Percentiles rank a stretch among this genome's conserved stretches.
These are phyloP conservation scores for Thumatha senex DNA, from an alignment of 2,888 invertebrate genomes.

Conservation along the genomic window DNA sequence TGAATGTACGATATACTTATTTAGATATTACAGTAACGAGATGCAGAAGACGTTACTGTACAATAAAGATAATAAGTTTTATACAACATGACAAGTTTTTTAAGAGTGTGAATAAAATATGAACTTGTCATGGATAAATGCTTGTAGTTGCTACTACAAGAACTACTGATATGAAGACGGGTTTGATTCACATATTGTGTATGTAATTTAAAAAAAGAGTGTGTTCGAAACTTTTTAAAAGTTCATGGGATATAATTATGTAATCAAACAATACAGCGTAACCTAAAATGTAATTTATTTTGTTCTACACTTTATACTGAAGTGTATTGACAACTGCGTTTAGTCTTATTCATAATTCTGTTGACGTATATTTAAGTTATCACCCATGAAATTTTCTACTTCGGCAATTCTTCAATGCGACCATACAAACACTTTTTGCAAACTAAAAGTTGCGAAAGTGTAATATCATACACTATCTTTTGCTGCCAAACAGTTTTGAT, in stretches of 20 bases:
- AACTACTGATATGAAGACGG: conserved; percentile 2
- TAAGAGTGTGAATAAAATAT: not conserved
- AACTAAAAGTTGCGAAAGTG: not conserved
- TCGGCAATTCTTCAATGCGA: conserved; percentile 15
- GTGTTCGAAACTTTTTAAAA: conserved; percentile 3
- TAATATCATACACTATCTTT: no score
- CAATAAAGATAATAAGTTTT: no score
- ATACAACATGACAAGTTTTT: no score
- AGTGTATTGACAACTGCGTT: conserved; percentile 16
- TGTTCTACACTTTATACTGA: conserved; percentile 15
- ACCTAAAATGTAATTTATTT: conserved; percentile 26
- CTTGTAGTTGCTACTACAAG: conserved; percentile 1
- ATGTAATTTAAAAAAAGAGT: conserved; percentile 6
- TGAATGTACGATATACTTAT: conserved; percentile 1
- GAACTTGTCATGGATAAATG: conserved; percentile 2
- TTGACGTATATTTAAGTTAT: conserved; percentile 19
- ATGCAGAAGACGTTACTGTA: no score
- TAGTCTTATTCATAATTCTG: conserved; percentile 7
- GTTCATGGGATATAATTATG: not conserved
- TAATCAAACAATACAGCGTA: conserved; percentile 14
- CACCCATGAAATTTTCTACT: conserved; percentile 29
- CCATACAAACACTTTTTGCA: conserved; percentile 15
- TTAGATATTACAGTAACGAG: not conserved
- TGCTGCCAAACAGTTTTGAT: no score
- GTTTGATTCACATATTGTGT: conserved; percentile 12